Conservation (phyloP, 1,140 invertebrate genomes). For the Ptiloglossa arizonensis region DNA sequence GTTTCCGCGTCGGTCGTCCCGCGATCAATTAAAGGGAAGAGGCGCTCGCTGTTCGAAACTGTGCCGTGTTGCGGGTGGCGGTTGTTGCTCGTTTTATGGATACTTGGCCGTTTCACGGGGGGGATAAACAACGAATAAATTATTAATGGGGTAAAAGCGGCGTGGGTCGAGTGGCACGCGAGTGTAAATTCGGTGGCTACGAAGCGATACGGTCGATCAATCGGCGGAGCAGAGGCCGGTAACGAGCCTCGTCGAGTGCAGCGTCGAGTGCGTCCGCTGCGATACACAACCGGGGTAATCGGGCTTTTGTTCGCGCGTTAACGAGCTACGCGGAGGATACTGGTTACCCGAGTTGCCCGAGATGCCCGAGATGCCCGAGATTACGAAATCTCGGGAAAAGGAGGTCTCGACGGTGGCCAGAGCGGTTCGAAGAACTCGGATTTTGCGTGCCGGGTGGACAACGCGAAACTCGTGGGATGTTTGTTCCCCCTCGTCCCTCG, state of each 20-base stretch:
- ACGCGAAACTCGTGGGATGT: conserved; percentile 24
- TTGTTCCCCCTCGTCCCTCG: background rate
- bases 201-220: conserved; percentile 15
- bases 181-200: background rate
- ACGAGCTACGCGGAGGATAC: conserved; percentile 60
- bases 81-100: no score
- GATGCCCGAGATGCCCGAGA: background rate
- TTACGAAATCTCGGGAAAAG: no score
- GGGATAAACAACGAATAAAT: background rate
- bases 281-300: conserved; percentile 60
- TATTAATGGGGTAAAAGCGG: conserved; percentile 1
- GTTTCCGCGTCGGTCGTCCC: no score
- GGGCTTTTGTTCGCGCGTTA: conserved; percentile 65
- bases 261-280: conserved; percentile 5
- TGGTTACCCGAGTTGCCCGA: background rate
- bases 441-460: no score
- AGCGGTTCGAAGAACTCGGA: no score
- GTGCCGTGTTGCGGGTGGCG: background rate
- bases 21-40: no score
- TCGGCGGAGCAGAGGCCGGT: conserved; percentile 4
- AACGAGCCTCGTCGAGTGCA: conserved; percentile 32
- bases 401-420: no score
- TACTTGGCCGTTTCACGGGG: no score
- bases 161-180: no score
- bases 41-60: no score